These are phyloP conservation scores for Apoda limacodes DNA, from an alignment of 2,888 invertebrate genomes.

Conservation along the genomic window DNA sequence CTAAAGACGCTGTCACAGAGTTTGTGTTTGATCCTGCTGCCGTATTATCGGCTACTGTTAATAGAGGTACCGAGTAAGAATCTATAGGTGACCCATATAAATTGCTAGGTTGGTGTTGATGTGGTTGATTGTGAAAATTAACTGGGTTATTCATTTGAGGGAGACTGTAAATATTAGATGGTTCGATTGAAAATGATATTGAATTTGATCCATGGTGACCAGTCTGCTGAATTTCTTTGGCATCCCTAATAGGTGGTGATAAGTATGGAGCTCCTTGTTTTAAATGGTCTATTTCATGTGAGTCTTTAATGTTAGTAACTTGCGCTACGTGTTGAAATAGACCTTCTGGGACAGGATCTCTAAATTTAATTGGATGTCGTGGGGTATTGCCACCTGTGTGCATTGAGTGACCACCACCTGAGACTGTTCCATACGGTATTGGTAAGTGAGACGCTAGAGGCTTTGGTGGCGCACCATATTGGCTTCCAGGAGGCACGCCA, in stretches of 20 bases:
- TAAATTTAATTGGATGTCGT: conserved; percentile 75
- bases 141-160: conserved; percentile 57
- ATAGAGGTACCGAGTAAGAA: conserved; percentile 62
- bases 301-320: conserved; percentile 72
- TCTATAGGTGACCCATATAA: conserved; percentile 57
- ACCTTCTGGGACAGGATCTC: conserved; percentile 80
- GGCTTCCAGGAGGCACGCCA: conserved; percentile 69
- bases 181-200: conserved; percentile 56
- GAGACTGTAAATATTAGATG: conserved; percentile 61
- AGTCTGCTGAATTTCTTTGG: conserved; percentile 53
- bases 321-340: conserved; percentile 76
- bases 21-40: conserved; percentile 52
- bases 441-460: conserved; percentile 40
- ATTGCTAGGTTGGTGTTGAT: conserved; percentile 31
- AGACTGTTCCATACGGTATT: conserved; percentile 50
- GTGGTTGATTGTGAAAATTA: conserved; percentile 47
- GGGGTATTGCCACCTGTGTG: conserved; percentile 55
- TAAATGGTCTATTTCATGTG: conserved; percentile 65
- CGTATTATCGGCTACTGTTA: conserved; percentile 62
- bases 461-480: conserved; percentile 53
- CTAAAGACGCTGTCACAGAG: conserved; percentile 46
- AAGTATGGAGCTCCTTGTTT: conserved; percentile 68
- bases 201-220: conserved; percentile 32
- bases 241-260: conserved; percentile 73
- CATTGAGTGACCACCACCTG: conserved; percentile 51